Evolutionary conservation across 2,797 vertebrate genomes (phyloP), one percentile per base, ranked within the genome.

Genomic region (Xiphophorus birchmanni): DNA sequence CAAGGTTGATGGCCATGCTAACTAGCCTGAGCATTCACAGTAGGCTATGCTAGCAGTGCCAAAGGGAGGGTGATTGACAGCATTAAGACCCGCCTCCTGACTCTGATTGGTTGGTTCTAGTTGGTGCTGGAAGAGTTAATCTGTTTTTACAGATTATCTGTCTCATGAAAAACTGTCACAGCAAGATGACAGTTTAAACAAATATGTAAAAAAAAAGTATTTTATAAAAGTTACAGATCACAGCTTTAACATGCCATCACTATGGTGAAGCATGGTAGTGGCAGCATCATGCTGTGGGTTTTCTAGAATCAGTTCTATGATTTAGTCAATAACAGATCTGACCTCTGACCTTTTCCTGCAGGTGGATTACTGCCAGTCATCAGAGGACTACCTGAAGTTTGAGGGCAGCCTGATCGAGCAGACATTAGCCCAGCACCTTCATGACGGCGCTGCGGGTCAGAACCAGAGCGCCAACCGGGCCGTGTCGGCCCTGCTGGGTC

Each of bases 331-430:
- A 45, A 26, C 11, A n/a, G 29, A 52, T 8, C 2, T 6, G 2
- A 2, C 29, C 8, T 11, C 32, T 37, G 76, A 35, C 23, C 54
- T 83, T 44, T 85, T 5, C 71, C 26, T 79, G 9, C 69, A 96
- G 96, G 90, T 97, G 82, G 97, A 98, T 88, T 98, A 96, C 94
- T 98, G 97, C 89, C 97, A 97, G 65, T 97, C 98, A 9, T 97
- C 97, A 1, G 96, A 97, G 75, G 97, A 98, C 92, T 98, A 97
- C 95, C 95, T 96, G 87, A 96, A 96, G 92, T 95, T 95, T 78
- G 96, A 96, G 88, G 93, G 94, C 83, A 93, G 94, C 88, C 89
- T 96, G 45, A 92, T 96, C 90, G 95, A 96, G 17, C 95, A 95
- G 79, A 86, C 95, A 0, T 85, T 95, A 40, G 91, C 94, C 2